These are phyloP conservation scores for Monodelphis domestica DNA, from an alignment of 2,797 vertebrate species.

Conservation along the genomic window DNA sequence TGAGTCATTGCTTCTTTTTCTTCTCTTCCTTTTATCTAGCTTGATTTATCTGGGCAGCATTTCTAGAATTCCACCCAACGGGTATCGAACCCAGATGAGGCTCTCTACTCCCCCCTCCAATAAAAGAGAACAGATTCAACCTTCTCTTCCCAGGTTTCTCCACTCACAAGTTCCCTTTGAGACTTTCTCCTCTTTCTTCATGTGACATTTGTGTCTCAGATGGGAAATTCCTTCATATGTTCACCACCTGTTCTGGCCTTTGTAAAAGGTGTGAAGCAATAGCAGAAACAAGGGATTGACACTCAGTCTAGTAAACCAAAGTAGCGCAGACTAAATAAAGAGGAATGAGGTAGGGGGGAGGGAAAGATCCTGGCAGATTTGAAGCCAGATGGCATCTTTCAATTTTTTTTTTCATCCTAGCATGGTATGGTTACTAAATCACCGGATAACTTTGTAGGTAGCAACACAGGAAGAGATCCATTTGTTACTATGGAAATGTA, in stretches of 20 bases:
- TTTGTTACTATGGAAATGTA: constrained; percentile 26
- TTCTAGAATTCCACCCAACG: constrained; percentile 27
- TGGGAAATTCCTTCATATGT: not conserved
- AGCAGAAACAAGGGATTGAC: not conserved
- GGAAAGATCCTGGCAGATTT: not conserved
- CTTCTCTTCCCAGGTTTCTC: constrained; percentile 28
- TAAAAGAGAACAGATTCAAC: constrained; percentile 27
- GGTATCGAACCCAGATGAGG: constrained; percentile 40
- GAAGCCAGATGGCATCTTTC: not conserved
- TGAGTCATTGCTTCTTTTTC: fast-evolving
- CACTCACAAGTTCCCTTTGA: not conserved
- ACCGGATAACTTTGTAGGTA: constrained; percentile 44
- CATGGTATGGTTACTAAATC: not conserved
- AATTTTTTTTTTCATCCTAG: not conserved
- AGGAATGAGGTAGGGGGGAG: not conserved
- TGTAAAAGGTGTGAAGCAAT: constrained; percentile 6
- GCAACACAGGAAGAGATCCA: not conserved
- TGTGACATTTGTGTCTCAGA: constrained; percentile 26
- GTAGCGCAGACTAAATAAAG: not conserved
- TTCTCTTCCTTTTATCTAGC: not conserved
- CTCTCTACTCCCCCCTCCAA: constrained; percentile 47
- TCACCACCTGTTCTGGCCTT: constrained; percentile 25
- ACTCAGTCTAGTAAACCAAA: not conserved
- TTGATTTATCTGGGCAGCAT: not conserved
- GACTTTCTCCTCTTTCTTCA: constrained; percentile 26